Evolutionary conservation across 2,113 vertebrate genomes (phyloP), one percentile per base, ranked within the genome.

Genomic region (Triplophysa tibetana): DNA sequence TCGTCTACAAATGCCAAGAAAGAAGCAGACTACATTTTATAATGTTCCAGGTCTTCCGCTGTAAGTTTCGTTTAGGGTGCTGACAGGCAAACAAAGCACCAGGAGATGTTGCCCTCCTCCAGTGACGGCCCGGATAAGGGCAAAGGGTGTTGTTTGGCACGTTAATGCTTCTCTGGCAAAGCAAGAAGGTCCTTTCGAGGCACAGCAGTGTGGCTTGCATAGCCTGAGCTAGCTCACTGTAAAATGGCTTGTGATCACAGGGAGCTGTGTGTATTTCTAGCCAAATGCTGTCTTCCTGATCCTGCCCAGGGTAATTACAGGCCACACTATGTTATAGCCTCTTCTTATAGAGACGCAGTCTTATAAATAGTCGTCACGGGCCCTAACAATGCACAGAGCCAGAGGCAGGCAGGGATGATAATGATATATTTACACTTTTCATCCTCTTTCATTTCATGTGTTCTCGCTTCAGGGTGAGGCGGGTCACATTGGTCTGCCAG

Each of bases 401-500:
- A 86, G 65, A 65, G 52, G 43, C 4, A 84, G 82, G 87, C 85
- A 83, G 50, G 70, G 16, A 64, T 52, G 61, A 79, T 78, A 81
- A 88, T 85, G 87, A 90, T 81, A 86, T 64, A 87, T 75, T 77
- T 62, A 13, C 79, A 75, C 70, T 76, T 87, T 88, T 23, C 70
- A n/a, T 21, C 24, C 82, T 81, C 1, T 79, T 41, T 80, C 52
- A 68, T 9, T 58, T 70, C 12, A 43, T 24, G 23, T 4, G 73
- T 43, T 50, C 23, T 52, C 70, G 50, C 62, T 21, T 23, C 84
- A 98, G 97, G 97, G 97, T 84, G 97, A 98, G 83, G 79, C 82
- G 1, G 98, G 98, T 70, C 88, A 97, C 1, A 94, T 93, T 43
- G 98, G 98, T 74, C 89, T 93, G 83, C 98, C 98, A 74, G 97